Evolutionary conservation across 2,888 invertebrate genomes (phyloP), one percentile per base, ranked within the genome.

Genomic region (Neria commutata): DNA sequence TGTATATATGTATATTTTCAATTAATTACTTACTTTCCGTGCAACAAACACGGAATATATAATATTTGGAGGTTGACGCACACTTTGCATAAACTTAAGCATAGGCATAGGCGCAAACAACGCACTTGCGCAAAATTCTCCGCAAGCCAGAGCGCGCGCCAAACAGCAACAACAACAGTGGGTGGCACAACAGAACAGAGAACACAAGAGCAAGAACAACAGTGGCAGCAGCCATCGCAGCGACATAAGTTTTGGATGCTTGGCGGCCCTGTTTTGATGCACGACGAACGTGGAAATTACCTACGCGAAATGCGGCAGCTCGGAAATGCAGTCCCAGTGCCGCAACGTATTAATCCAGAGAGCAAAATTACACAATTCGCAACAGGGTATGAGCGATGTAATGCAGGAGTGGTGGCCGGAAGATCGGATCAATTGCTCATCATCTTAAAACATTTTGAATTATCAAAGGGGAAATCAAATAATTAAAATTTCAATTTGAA

Each of bases 1-100:
- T 33, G 51, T 51, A 21, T 54, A 33, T 16, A 45, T 21, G 21
- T 42, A 51, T 52, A 60, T 55, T 54, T 54, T 45, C 54, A 61
- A 61, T 61, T 61, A 61, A 61, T 61, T 57, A 61, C 60, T 61
- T 57, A 61, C n/a, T 57, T 61, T 54, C 56, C 26, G 14, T 42
- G 45, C 54, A 50, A 50, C 56, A 53, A 60, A 56, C n/a, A n/a
- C 49, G 54, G 56, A 56, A 56, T 56, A 60, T 60, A 60, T 56
- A 56, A 54, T 60, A 60, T 60, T 42, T 14, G 45, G 46, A 54
- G 57, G 57, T 57, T 46, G 57, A 47, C 54, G 56, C 57, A 56
- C 57, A 54, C 42, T 42, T 42, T 19, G 42, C 42, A 42, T 21
- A 42, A 6, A 4, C 16, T 4, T 37, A 14, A n/a, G 37, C 37